Evolutionary conservation across 1,140 invertebrate genomes (phyloP).

Genomic region (Eriocheir sinensis): DNA sequence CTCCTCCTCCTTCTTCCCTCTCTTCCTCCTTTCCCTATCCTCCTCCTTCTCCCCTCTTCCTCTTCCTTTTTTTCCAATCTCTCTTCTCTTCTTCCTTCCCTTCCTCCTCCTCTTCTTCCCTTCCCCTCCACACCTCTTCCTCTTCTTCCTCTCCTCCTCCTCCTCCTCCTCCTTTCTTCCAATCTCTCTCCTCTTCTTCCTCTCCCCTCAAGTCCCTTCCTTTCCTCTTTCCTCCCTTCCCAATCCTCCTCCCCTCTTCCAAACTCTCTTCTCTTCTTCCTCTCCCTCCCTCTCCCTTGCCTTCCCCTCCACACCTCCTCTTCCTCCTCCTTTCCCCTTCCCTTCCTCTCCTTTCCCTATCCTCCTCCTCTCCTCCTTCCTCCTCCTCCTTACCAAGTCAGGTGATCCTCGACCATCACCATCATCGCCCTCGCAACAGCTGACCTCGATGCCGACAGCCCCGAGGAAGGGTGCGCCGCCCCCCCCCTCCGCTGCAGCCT

Average conservation of each 20-base stretch:
- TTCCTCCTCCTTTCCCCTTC: background rate
- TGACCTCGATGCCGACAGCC: constrained; percentile 43
- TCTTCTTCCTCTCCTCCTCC: too few relatives aligned
- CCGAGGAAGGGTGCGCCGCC: background rate
- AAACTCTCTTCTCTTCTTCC: background rate
- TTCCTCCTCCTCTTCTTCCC: too few relatives aligned
- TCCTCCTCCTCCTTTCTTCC: too few relatives aligned
- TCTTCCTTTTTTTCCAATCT: too few relatives aligned
- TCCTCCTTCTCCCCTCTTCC: background rate
- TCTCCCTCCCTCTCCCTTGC: background rate
- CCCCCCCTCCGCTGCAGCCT: constrained; percentile 44
- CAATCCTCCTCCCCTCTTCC: background rate
- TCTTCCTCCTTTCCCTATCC: background rate
- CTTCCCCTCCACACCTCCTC: background rate
- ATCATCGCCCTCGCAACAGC: constrained; percentile 72
- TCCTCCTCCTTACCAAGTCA: constrained; percentile 41
- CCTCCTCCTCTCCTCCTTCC: background rate
- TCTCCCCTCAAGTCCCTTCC: background rate
- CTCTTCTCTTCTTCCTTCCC: too few relatives aligned
- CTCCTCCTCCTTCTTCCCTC: background rate
- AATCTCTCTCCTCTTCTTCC: background rate
- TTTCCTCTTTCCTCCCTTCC: too few relatives aligned
- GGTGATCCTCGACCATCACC: constrained; percentile 79
- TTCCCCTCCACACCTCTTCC: too few relatives aligned
- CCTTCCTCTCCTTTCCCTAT: background rate